Evolutionary conservation across 1,140 invertebrate species (phyloP).

Genomic region (Octopus bimaculoides): DNA sequence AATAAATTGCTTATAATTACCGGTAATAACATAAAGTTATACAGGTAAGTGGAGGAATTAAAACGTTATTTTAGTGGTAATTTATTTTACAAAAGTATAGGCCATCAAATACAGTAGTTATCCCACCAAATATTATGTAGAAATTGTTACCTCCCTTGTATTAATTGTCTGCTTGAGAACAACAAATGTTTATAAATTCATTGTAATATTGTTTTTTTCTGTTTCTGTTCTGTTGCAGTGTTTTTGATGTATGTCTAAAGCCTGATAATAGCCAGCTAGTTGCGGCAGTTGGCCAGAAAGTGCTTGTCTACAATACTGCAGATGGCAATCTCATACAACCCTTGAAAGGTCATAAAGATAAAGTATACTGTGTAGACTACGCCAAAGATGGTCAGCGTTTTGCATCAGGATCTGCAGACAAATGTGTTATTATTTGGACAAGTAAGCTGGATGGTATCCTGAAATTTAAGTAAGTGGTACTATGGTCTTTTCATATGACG

Average conservation of each 20-base stretch:
- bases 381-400: conserved; percentile 93
- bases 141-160: no score
- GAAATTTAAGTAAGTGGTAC: conserved; percentile 85
- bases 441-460: conserved; percentile 92
- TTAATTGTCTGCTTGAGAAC: no score
- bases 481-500: neutral
- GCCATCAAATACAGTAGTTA: no score
- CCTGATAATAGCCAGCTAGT: conserved; percentile 92
- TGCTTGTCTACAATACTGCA: conserved; percentile 89
- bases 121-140: no score
- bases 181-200: neutral
- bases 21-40: no score
- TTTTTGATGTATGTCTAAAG: conserved; percentile 92
- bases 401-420: conserved; percentile 95
- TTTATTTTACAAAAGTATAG: no score
- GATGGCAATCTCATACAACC: conserved; percentile 89
- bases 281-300: conserved; percentile 86
- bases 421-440: conserved; percentile 98
- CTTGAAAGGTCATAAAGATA: conserved; percentile 83
- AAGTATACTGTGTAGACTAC: conserved; percentile 89
- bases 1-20: no score
- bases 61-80: no score
- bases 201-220: neutral
- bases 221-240: conserved; percentile 66
- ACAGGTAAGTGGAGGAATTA: no score